Conservation (phyloP, 1,140 invertebrate genomes). For the Ips nitidus region DNA sequence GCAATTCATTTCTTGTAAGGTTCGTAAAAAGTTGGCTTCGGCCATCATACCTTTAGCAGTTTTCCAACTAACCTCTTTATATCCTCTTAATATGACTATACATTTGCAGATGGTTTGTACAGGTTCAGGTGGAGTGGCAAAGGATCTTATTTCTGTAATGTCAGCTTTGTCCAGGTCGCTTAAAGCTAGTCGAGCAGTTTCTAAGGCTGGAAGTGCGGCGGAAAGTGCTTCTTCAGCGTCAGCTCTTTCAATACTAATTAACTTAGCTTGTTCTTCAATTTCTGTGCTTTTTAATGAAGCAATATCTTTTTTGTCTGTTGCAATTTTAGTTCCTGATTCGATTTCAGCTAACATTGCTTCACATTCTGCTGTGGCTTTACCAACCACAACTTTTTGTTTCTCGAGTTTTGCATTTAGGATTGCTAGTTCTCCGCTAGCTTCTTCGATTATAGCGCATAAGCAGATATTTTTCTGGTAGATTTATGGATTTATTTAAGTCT, state of each 20-base stretch:
- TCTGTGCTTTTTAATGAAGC: slow-evolving; percentile 76
- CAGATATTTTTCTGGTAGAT: too few relatives aligned
- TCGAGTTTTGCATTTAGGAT: slow-evolving; percentile 74
- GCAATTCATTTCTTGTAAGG: slow-evolving; percentile 82
- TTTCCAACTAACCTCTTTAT: slow-evolving; percentile 87
- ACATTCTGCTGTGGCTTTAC: slow-evolving; percentile 73
- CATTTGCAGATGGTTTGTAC: slow-evolving; percentile 87
- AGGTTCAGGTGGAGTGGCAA: slow-evolving; percentile 85
- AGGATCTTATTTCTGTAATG: slow-evolving; percentile 89
- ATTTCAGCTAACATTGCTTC: slow-evolving; percentile 71
- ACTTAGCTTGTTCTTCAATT: slow-evolving; percentile 75
- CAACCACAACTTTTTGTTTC: slow-evolving; percentile 74
- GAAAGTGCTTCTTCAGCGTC: slow-evolving; percentile 78
- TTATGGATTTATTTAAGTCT: too few relatives aligned
- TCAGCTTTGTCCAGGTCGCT: slow-evolving; percentile 82
- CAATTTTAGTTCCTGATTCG: slow-evolving; percentile 53
- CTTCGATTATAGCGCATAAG: slow-evolving; percentile 59
- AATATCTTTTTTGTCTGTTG: slow-evolving; percentile 73
- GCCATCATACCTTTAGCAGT: slow-evolving; percentile 87
- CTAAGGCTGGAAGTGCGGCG: slow-evolving; percentile 78
- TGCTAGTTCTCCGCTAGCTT: slow-evolving; percentile 72
- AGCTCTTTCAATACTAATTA: slow-evolving; percentile 76
- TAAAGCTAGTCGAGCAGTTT: slow-evolving; percentile 76
- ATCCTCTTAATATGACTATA: slow-evolving; percentile 77
- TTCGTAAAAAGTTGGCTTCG: slow-evolving; percentile 79